Evolutionary conservation across 1,140 invertebrate genomes (phyloP), one percentile per base, ranked within the genome.

Genomic region (Drosophila miranda): DNA sequence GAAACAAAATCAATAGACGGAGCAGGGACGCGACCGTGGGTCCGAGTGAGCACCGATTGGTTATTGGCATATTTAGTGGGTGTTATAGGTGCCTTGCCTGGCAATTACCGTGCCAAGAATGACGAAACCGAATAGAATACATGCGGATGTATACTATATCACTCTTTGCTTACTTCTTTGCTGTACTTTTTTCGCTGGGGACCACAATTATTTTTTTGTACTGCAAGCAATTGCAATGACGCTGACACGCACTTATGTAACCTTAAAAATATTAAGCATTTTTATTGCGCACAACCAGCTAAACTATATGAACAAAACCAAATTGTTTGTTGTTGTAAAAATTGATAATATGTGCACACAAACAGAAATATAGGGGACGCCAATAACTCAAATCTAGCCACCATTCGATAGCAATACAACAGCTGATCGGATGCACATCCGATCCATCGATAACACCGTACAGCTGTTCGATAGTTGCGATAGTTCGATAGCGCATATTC

Each of bases 61-160:
- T 43, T 68, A 68, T 68, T 74, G 62, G 78, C 76, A 75, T 69
- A 57, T 69, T 51, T 41, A 45, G 64, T 67, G 16, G 43, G 50
- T 46, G 50, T 19, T 26, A 13, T 30, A 44, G 53, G 50, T 69
- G 53, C 57, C 23, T 26, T 26, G 19, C 5, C 23, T 53, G 46
- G 59, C 64, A 77, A 79, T 83, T 79, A 75, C 58, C 41, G 60
- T 86, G 64, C 63, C 73, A 86, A 77, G 61, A 74, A 59, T 78
- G 79, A 82, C 79, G 70, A 43, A 54, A 54, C 41, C 49, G 46
- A 44, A 42, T 54, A 44, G 45, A 67, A 16, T 54, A 44, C 55
- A 75, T 57, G 53, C 49, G 38, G 54, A 16, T 46, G 34, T 61
- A 56, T 46, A 62, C 41, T 59, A 42, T 42, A 44, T 44, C 7